Evolutionary conservation across 2,113 vertebrate genomes (phyloP), one percentile per base, ranked within the genome.

Genomic region (Hydrochoerus hydrochaeris): DNA sequence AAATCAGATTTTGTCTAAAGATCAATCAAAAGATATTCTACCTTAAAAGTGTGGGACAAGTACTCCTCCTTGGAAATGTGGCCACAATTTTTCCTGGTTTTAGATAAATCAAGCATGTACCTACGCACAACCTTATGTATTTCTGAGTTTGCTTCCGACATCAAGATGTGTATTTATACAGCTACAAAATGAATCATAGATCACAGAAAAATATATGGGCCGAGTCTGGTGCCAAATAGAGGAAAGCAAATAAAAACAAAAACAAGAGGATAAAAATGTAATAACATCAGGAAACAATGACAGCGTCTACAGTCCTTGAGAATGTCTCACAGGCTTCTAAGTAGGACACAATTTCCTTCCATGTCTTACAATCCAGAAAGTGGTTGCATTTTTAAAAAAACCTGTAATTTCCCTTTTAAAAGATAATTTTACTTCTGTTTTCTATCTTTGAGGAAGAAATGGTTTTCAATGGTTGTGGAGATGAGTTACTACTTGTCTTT

Each of bases 371-470:
- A 60, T 22, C 17, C 16, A 1, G 58, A 90, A 93, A 71, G 19
- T 13, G 90, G 28, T 85, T 86, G n/a, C 4, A 49, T n/a, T 83
- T 80, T 77, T 19, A 80, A 92, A 28, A 73, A 92, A 28, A 92
- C 30, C 5, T 94, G 19, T 95, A 28, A 93, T 58, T 95, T 96
- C 63, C 41, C 44, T 94, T 94, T 82, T 82, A 69, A 94, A 52
- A 85, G 30, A 84, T 63, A 7, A 9, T 80, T 96, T 88, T 94
- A n/a, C 3, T 93, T 91, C 41, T 83, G 57, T 30, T 83, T 93
- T 88, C 35, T 82, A 3, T 88, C 46, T 85, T 94, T 93, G 73
- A 90, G 80, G 46, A 86, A 38, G 14, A 32, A 78, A 85, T 85
- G 22, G 46, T 93, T 96, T 93, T 24, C 80, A 24, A 20, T 82